A percentile compares a stretch with the other conserved stretches of the same genome.
These are phyloP conservation scores for Apis cerana DNA, from an alignment of 1,140 invertebrate genomes.

Conservation along the genomic window DNA sequence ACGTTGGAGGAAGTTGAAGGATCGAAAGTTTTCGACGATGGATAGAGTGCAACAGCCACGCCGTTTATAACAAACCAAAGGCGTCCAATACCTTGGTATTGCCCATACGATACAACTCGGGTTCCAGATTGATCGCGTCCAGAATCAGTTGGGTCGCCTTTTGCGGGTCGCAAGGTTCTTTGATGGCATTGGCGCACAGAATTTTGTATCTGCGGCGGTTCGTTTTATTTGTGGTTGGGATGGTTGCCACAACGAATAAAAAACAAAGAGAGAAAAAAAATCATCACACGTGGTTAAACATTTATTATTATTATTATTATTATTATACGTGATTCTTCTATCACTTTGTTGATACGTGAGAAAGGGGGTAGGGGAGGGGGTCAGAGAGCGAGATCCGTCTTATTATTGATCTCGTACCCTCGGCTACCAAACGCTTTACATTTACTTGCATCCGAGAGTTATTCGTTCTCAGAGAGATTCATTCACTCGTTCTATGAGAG, in stretches of 20 bases:
- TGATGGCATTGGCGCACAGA: slow-evolving; percentile 91
- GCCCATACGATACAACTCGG: slow-evolving; percentile 96
- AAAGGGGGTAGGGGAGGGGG: too few species aligned
- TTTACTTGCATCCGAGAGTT: neutral
- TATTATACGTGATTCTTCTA: too few species aligned
- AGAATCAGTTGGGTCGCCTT: slow-evolving; percentile 95
- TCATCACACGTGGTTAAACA: slow-evolving; percentile 63
- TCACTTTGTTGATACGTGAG: neutral
- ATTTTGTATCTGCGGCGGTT: slow-evolving; percentile 93
- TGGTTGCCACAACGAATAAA: slow-evolving; percentile 68
- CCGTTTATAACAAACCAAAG: slow-evolving; percentile 52
- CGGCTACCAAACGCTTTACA: neutral
- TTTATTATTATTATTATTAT: slow-evolving; percentile 28
- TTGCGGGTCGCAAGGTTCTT: slow-evolving; percentile 88
- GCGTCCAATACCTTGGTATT: slow-evolving; percentile 93
- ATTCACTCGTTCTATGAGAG: neutral
- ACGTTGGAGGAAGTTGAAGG: neutral
- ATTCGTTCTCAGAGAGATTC: neutral
- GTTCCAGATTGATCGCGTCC: slow-evolving; percentile 91
- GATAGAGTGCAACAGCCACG: neutral
- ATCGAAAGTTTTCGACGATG: neutral
- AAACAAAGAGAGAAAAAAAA: slow-evolving; percentile 65
- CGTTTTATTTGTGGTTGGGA: slow-evolving; percentile 34
- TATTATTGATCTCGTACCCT: slow-evolving; percentile 17
- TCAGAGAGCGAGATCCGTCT: slow-evolving; percentile 7